phyloP scores from a whole-genome alignment of 1,140 invertebrate species.

The Saxidomus purpurata region DNA sequence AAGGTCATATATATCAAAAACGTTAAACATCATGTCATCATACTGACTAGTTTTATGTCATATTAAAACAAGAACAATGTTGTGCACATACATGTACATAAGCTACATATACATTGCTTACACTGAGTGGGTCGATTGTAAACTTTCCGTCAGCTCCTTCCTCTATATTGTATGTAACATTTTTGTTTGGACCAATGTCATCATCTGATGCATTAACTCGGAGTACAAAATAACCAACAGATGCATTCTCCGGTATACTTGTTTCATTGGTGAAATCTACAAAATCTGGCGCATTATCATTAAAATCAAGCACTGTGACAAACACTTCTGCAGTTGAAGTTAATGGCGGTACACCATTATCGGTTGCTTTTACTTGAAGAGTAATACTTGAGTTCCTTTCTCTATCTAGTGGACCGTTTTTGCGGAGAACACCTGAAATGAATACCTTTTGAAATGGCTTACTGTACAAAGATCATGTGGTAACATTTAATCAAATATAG shows the following conservation, averaged over 20 bases:
- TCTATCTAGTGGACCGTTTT: constrained; percentile 34
- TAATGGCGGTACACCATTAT: constrained; percentile 27
- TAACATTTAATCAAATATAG: too few relatives aligned
- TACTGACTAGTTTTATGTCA: too few relatives aligned
- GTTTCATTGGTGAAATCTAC: neutral
- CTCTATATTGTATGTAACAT: constrained; percentile 29
- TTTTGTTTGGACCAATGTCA: constrained; percentile 32
- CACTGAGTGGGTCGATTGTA: neutral
- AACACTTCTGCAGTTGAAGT: neutral
- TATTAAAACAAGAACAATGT: too few relatives aligned
- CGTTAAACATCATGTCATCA: too few relatives aligned
- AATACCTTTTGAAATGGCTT: too few relatives aligned
- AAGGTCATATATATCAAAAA: too few relatives aligned
- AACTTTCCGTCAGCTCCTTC: constrained; percentile 13
- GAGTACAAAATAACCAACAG: neutral
- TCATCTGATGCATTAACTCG: constrained; percentile 11
- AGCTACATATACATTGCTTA: too few relatives aligned
- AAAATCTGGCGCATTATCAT: constrained; percentile 34
- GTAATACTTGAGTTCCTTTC: neutral
- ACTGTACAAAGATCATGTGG: too few relatives aligned
- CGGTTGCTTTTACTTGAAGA: constrained; percentile 12
- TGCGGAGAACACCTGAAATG: constrained; percentile 31
- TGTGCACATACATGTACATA: too few relatives aligned
- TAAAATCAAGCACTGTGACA: constrained; percentile 34
- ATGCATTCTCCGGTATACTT: constrained; percentile 9